Percentiles rank a stretch among this genome's conserved stretches.
phyloP scores from a whole-genome alignment of 2,888 invertebrate species.

The Cartodere bifasciata region DNA sequence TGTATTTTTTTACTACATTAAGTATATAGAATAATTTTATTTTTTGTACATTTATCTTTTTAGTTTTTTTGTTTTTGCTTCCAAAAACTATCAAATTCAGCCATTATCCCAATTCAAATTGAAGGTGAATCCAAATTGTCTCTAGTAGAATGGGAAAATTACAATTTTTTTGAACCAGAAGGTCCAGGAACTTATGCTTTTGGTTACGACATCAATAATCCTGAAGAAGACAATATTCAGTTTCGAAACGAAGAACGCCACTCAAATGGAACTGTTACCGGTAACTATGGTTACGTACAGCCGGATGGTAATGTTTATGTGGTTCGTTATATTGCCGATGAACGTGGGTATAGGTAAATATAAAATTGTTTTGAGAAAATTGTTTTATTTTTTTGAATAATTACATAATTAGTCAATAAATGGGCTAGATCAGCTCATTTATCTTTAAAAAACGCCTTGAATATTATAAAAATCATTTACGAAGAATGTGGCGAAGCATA shows the following conservation, averaged over 20 bases:
- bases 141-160: constrained; percentile 31
- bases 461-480: too few species aligned
- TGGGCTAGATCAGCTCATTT: too few species aligned
- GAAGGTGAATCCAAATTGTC: constrained; percentile 17
- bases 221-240: constrained; percentile 50
- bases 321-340: constrained; percentile 52
- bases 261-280: constrained; percentile 57
- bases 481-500: too few species aligned
- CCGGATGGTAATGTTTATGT: constrained; percentile 47
- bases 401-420: too few species aligned
- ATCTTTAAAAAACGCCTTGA: too few species aligned
- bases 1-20: too few species aligned
- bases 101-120: constrained; percentile 7
- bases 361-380: too few species aligned
- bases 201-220: constrained; percentile 58
- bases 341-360: constrained; percentile 50
- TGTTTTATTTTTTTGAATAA: too few species aligned
- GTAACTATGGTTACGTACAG: constrained; percentile 58
- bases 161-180: constrained; percentile 32
- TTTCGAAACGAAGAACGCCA: constrained; percentile 58
- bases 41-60: too few species aligned
- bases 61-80: too few species aligned
- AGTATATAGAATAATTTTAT: too few species aligned
- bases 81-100: too few species aligned
- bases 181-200: constrained; percentile 57